Evolutionary conservation across 2,113 vertebrate species (phyloP).

Genomic region (Bufo gargarizans): DNA sequence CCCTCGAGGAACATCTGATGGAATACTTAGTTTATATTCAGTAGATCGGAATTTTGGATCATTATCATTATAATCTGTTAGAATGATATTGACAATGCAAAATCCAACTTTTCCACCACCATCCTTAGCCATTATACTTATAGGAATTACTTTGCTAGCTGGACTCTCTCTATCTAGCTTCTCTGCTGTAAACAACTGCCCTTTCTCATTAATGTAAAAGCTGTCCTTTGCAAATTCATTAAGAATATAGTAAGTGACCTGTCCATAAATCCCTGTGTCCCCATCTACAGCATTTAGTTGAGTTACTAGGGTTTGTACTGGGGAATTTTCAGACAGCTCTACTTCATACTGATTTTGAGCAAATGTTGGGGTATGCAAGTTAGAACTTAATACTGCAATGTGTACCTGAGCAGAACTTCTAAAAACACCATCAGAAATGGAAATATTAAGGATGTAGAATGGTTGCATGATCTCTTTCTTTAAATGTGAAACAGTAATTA

Average conservation of each 20-base stretch:
- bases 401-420: conserved; percentile 84
- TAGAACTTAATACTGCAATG: conserved; percentile 83
- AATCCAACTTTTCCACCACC: conserved; percentile 93
- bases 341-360: conserved; percentile 89
- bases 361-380: conserved; percentile 90
- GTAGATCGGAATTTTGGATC: conserved; percentile 88
- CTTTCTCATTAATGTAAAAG: conserved; percentile 86
- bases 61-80: conserved; percentile 96
- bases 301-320: conserved; percentile 81
- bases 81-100: conserved; percentile 90
- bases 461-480: conserved; percentile 78
- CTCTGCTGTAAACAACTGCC: conserved; percentile 88
- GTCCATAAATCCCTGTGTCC: conserved; percentile 84
- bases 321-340: conserved; percentile 91
- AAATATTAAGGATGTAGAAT: conserved; percentile 83
- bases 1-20: conserved; percentile 82
- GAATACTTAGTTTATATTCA: conserved; percentile 86
- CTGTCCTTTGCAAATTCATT: conserved; percentile 93
- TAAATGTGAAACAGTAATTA: conserved; percentile 84
- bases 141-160: conserved; percentile 86
- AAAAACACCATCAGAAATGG: conserved; percentile 94
- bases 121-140: conserved; percentile 91
- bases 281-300: conserved; percentile 85
- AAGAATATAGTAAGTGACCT: conserved; percentile 86
- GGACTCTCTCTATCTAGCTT: conserved; percentile 90